phyloP scores from a whole-genome alignment of 2,797 vertebrate genomes.

The Glossophaga mutica region DNA sequence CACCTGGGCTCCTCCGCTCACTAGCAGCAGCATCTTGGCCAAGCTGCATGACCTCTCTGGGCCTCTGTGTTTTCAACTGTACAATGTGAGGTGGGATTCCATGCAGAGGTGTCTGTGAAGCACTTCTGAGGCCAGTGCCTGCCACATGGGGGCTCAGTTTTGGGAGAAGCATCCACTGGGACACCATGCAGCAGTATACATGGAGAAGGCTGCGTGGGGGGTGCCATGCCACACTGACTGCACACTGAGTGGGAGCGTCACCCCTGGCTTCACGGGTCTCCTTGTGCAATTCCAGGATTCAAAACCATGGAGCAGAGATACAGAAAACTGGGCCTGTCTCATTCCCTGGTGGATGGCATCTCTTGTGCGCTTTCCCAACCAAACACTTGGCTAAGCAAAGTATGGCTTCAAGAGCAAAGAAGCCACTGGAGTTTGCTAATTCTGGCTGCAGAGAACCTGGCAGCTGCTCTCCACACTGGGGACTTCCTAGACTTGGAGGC shows the following conservation, averaged over 20 bases:
- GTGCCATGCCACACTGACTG: fast-evolving
- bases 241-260: background rate
- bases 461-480: background rate
- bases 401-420: background rate
- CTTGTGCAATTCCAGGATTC: background rate
- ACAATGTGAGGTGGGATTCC: background rate
- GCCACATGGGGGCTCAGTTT: background rate
- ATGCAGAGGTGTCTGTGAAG: background rate
- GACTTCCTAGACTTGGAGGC: background rate
- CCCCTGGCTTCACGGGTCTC: background rate
- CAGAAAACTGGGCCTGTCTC: background rate
- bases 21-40: background rate
- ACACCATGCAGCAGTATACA: fast-evolving
- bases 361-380: background rate
- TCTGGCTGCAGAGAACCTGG: background rate
- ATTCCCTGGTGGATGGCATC: background rate
- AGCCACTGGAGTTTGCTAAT: background rate
- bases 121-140: background rate
- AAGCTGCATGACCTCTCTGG: background rate
- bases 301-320: background rate
- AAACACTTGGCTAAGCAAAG: background rate
- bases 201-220: fast-evolving
- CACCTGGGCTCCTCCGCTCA: background rate
- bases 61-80: background rate
- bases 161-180: background rate